phyloP scores from a whole-genome alignment of 2,113 vertebrate species.

The Leucopsar rothschildi region DNA sequence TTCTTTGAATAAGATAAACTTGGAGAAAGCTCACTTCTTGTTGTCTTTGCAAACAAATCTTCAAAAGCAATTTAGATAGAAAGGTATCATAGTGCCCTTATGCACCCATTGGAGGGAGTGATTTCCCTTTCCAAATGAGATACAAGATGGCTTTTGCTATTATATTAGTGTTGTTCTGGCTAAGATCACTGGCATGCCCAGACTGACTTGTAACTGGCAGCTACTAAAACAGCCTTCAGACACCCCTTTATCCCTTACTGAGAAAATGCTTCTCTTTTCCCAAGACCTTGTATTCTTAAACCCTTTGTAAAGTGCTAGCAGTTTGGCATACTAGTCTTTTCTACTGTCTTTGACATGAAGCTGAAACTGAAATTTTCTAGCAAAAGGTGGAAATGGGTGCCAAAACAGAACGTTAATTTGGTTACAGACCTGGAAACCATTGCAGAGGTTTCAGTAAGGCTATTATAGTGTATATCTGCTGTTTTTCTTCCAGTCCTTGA shows the following conservation, averaged over 20 bases:
- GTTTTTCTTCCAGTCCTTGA: neutral
- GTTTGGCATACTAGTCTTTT: neutral
- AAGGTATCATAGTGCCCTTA: neutral
- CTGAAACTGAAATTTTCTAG: neutral
- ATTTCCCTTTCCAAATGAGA: neutral
- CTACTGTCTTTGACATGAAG: neutral
- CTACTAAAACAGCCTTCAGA: neutral
- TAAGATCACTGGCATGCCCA: neutral
- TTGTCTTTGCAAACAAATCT: constrained; percentile 19
- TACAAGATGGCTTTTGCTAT: neutral
- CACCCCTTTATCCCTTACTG: neutral
- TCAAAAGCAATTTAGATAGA: neutral
- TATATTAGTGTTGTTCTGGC: neutral
- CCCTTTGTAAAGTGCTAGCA: neutral
- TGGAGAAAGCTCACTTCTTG: neutral
- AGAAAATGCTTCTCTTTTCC: neutral
- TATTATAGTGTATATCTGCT: neutral
- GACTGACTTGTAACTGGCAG: neutral
- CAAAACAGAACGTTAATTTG: neutral
- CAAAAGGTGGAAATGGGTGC: neutral
- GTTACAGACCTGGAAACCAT: neutral
- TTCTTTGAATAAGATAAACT: neutral
- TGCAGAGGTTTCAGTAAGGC: neutral
- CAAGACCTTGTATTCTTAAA: neutral
- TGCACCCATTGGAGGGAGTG: neutral